Evolutionary conservation across 1,140 invertebrate species (phyloP).

Genomic region (Piezodorus guildinii): DNA sequence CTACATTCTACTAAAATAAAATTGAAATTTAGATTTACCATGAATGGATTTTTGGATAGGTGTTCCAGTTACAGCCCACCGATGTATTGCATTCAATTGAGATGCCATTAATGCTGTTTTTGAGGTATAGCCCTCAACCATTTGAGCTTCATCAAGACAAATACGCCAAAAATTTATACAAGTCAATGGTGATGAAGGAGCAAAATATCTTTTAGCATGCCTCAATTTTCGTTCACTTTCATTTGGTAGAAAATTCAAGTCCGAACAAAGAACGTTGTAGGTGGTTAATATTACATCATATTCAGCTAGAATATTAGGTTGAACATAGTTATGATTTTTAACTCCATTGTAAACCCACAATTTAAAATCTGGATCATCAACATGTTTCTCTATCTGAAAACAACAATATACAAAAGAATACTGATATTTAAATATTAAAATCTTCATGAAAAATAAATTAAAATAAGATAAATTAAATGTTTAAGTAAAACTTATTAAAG

Average conservation of each 20-base stretch:
- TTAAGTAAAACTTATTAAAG: no score
- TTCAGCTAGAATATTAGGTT: conserved; percentile 48
- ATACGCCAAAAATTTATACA: conserved; percentile 65
- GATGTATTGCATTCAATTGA: conserved; percentile 44
- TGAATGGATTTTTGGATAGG: conserved; percentile 52
- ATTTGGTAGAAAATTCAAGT: conserved; percentile 44
- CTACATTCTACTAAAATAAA: neutral
- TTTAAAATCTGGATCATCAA: conserved; percentile 40
- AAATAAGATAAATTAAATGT: no score
- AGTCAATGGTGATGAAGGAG: conserved; percentile 46
- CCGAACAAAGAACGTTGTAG: conserved; percentile 44
- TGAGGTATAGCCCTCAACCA: conserved; percentile 49
- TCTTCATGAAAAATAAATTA: neutral
- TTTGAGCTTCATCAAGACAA: conserved; percentile 73
- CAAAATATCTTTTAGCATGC: conserved; percentile 46
- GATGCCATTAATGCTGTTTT: conserved; percentile 46
- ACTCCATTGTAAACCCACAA: conserved; percentile 47
- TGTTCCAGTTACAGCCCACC: conserved; percentile 71
- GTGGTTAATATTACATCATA: conserved; percentile 67
- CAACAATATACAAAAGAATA: neutral
- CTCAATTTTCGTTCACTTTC: conserved; percentile 28
- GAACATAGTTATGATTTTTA: conserved; percentile 45
- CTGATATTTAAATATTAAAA: neutral
- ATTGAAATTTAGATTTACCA: conserved; percentile 33
- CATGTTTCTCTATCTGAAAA: conserved; percentile 46